phyloP scores from a whole-genome alignment of 2,113 vertebrate genomes.

The Zosterops hypoxanthus region DNA sequence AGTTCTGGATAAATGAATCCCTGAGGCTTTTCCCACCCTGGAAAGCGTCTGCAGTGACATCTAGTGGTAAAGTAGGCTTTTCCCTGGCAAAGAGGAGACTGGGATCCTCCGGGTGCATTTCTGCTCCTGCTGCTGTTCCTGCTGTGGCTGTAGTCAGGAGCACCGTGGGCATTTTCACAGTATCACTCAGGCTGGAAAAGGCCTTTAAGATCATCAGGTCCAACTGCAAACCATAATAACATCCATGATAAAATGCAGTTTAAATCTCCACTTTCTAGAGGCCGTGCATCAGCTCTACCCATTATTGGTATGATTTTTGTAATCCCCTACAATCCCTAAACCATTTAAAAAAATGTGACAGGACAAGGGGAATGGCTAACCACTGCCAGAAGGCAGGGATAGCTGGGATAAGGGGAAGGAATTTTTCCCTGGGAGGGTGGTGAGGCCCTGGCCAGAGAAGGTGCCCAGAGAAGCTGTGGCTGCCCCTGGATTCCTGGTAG shows the following conservation, averaged over 20 bases:
- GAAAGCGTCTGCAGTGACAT: constrained; percentile 29
- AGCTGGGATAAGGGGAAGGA: not conserved
- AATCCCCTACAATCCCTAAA: not conserved
- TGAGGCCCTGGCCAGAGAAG: not conserved
- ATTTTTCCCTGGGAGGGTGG: not conserved
- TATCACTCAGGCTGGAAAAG: not conserved
- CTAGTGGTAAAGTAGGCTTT: not conserved
- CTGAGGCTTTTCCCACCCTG: not conserved
- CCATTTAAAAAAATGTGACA: not conserved
- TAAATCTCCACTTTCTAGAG: not conserved
- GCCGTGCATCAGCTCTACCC: rapidly evolving
- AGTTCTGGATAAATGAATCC: not conserved
- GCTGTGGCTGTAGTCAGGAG: not conserved
- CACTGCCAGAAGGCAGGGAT: rapidly evolving
- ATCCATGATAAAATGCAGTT: not conserved
- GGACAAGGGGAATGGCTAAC: not conserved
- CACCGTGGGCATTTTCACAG: rapidly evolving
- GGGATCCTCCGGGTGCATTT: not conserved
- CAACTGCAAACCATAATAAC: not conserved
- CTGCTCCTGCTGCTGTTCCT: not conserved
- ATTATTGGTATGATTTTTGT: not conserved
- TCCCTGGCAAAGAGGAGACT: not conserved
- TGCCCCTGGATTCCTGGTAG: not conserved
- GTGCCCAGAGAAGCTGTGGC: not conserved
- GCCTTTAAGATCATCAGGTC: not conserved